Evolutionary conservation across 2,797 vertebrate genomes (phyloP), one percentile per base, ranked within the genome.

Genomic region (Labroides dimidiatus): DNA sequence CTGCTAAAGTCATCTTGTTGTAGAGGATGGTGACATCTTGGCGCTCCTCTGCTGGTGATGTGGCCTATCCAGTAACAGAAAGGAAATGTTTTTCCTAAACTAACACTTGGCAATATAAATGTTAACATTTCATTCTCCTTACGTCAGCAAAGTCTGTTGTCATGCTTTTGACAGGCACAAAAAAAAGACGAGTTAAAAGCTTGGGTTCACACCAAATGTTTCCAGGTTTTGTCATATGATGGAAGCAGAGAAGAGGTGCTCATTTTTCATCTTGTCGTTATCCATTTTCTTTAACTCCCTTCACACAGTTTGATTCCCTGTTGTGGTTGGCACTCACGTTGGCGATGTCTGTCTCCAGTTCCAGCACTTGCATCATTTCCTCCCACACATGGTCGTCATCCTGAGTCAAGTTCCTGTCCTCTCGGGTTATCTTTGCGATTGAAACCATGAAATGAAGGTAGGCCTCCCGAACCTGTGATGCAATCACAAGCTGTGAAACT

Each of bases 401-500:
- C 79, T 82, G 92, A 6, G 96, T 95, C 58, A 97, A 24, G 33
- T 96, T 95, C 82, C 85, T 83, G 91, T 98, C 97, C 39, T 94
- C 94, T 21, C 97, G 88, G 45, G 96, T 95, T 90, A 99, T 97
- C 63, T 87, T 94, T 2, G 95, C 97, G 11, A 98, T 90, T 1
- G 94, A 93, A 78, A 94, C 82, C 97, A 99, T 99, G 91, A 98
- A 97, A 82, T 97, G 94, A 64, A 98, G 92, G 75, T 99, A 99
- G 66, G 97, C 96, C 23, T 96, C 93, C 64, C 95, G 95, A 63
- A 97, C 97, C 97, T 99, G 77, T 10, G 64, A 52, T 1, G 51
- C 33, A 86, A 44, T 71, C 33, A 71, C 19, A 49, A 41, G 27
- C 33, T 42, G 8, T 45, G 12, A 30, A 39, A 48, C 65, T 30